Evolutionary conservation across 2,888 invertebrate genomes (phyloP).

Genomic region (Phoenoteleia sp.): DNA sequence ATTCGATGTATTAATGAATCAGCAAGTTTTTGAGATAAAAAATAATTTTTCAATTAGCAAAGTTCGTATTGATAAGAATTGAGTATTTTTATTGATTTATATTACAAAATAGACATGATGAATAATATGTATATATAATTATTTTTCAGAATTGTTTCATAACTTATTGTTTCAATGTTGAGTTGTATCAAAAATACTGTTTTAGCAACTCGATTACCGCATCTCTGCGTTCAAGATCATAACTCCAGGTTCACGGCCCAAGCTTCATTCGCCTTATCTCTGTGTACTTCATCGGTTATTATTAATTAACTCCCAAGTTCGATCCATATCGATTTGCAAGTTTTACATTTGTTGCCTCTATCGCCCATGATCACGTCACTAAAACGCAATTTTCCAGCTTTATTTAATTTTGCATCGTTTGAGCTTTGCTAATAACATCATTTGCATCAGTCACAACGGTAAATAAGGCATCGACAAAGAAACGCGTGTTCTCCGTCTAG

Average conservation of each 20-base stretch:
- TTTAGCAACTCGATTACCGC: too few species aligned
- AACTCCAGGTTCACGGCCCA: conserved; percentile 38
- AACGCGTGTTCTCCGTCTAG: conserved; percentile 2
- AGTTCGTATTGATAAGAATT: too few species aligned
- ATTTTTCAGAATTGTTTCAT: too few species aligned
- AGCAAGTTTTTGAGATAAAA: too few species aligned
- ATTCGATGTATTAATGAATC: too few species aligned
- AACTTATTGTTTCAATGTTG: too few species aligned
- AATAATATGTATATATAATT: too few species aligned
- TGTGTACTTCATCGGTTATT: background rate
- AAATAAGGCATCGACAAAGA: conserved; percentile 10
- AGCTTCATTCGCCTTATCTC: background rate
- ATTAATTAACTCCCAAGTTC: background rate
- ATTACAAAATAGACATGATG: too few species aligned
- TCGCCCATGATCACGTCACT: conserved; percentile 2
- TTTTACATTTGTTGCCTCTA: background rate
- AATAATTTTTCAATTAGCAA: too few species aligned
- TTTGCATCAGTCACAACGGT: conserved; percentile 32
- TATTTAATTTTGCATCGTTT: conserved; percentile 8
- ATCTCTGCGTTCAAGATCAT: conserved; percentile 21
- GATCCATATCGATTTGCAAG: background rate
- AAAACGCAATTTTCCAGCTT: background rate
- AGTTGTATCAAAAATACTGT: too few species aligned
- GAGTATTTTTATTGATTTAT: too few species aligned
- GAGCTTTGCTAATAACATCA: conserved; percentile 22